Conservation (phyloP, 30 jellyfish, hydroid and myxozoan genomes). For the Aurelia aurita region DNA sequence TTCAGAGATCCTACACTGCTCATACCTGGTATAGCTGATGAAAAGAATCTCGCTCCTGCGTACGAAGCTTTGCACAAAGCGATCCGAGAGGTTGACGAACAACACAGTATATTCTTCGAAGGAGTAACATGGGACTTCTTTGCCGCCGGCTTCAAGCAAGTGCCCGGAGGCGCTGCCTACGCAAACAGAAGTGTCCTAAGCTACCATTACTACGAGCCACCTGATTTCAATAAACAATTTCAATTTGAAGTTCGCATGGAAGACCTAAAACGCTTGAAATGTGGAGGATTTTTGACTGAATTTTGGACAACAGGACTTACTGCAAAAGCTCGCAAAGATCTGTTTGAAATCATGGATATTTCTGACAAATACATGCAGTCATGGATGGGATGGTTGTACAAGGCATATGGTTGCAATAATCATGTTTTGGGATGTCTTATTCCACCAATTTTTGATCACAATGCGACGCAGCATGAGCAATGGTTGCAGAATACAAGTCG, state of each 20-base stretch:
- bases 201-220: slow-evolving; percentile 98
- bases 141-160: slow-evolving; percentile 89
- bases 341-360: slow-evolving; percentile 81
- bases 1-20: slow-evolving; percentile 83
- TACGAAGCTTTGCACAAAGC: slow-evolving; percentile 97
- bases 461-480: slow-evolving; percentile 69
- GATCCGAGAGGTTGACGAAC: slow-evolving; percentile 84
- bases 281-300: slow-evolving; percentile 95
- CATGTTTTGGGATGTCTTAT: slow-evolving; percentile 72
- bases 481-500: slow-evolving; percentile 86
- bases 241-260: slow-evolving; percentile 86
- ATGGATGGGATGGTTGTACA: slow-evolving; percentile 99
- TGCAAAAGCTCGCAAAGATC: slow-evolving; percentile 67
- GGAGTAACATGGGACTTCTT: slow-evolving; percentile 95
- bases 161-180: slow-evolving; percentile 91
- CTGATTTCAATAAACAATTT: slow-evolving; percentile 88
- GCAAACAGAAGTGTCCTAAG: slow-evolving; percentile 92
- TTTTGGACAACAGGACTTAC: slow-evolving; percentile 83
- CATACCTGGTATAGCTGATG: slow-evolving; percentile 96
- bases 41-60: slow-evolving; percentile 88
- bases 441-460: slow-evolving; percentile 30
- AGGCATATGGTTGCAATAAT: slow-evolving; percentile 90
- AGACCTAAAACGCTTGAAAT: slow-evolving; percentile 84
- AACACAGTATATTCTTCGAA: slow-evolving; percentile 73
- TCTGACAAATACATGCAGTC: slow-evolving; percentile 88